phyloP scores from a whole-genome alignment of 2,113 vertebrate species.

The Peromyscus polionotus region DNA sequence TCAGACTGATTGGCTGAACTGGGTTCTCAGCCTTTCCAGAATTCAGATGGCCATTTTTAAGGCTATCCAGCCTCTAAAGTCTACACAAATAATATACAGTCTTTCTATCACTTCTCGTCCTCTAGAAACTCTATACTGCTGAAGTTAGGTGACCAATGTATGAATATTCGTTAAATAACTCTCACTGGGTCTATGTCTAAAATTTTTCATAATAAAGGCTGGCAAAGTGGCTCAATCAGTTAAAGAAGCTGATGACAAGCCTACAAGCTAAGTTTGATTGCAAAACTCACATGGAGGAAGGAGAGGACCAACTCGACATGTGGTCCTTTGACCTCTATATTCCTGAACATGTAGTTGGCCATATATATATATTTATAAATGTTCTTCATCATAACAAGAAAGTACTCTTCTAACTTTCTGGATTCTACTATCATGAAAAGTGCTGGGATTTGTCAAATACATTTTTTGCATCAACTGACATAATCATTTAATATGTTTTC shows the following conservation, averaged over 20 bases:
- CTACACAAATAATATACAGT: background rate
- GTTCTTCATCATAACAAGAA: background rate
- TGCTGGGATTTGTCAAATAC: background rate
- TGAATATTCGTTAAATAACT: background rate
- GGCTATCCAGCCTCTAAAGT: background rate
- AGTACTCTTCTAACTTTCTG: background rate
- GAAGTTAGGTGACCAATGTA: background rate
- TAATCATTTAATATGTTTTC: background rate
- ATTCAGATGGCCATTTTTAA: background rate
- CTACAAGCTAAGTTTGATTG: background rate
- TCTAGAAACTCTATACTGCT: background rate
- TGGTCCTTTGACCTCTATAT: background rate
- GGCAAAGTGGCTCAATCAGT: background rate
- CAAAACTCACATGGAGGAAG: background rate
- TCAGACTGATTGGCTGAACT: background rate
- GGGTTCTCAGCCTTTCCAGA: background rate
- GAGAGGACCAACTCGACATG: background rate
- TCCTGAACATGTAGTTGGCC: background rate
- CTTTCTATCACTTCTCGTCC: background rate
- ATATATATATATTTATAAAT: background rate
- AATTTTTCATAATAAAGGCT: background rate
- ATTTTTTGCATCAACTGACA: background rate
- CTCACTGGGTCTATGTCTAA: background rate
- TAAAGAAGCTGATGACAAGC: background rate
- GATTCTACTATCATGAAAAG: background rate